Evolutionary conservation across 2,888 invertebrate species (phyloP).

Genomic region (Drosophila barbarae): DNA sequence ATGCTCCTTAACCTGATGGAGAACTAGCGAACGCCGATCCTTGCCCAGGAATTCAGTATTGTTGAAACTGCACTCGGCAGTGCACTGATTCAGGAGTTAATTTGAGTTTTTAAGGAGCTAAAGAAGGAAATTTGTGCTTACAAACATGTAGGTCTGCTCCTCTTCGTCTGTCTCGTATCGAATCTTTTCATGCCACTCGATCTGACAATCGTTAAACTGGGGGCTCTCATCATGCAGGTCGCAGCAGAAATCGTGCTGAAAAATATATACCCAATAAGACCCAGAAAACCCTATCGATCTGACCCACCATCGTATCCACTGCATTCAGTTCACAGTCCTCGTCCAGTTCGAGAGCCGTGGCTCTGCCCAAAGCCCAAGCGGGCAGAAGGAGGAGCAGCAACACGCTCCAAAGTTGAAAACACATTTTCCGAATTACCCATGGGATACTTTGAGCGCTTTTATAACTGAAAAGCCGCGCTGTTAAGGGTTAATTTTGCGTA

Average conservation of each 20-base stretch:
- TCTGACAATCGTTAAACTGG: conserved; percentile 59
- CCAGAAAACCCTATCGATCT: not conserved
- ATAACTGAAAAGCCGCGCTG: conserved; percentile 33
- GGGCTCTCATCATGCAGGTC: conserved; percentile 65
- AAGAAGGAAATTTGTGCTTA: conserved; percentile 27
- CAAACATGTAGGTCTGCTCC: conserved; percentile 60
- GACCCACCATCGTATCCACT: conserved; percentile 60
- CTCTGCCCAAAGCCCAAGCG: conserved; percentile 19
- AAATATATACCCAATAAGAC: not conserved
- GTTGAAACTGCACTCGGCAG: conserved; percentile 67
- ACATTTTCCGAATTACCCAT: conserved; percentile 21
- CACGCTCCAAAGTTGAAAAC: not conserved
- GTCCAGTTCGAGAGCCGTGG: conserved; percentile 17
- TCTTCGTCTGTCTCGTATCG: conserved; percentile 39
- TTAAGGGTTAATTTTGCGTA: conserved; percentile 53
- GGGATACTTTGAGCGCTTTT: conserved; percentile 30
- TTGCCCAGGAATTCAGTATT: conserved; percentile 51
- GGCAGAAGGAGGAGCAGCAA: conserved; percentile 15
- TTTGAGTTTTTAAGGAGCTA: not conserved
- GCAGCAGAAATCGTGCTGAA: conserved; percentile 71
- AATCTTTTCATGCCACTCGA: conserved; percentile 58
- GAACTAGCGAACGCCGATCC: conserved; percentile 53
- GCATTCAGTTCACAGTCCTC: conserved; percentile 64
- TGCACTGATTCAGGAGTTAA: conserved; percentile 49
- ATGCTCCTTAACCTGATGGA: conserved; percentile 48